Evolutionary conservation across 2,797 vertebrate genomes (phyloP), one percentile per base, ranked within the genome.

Genomic region (Dermochelys coriacea): DNA sequence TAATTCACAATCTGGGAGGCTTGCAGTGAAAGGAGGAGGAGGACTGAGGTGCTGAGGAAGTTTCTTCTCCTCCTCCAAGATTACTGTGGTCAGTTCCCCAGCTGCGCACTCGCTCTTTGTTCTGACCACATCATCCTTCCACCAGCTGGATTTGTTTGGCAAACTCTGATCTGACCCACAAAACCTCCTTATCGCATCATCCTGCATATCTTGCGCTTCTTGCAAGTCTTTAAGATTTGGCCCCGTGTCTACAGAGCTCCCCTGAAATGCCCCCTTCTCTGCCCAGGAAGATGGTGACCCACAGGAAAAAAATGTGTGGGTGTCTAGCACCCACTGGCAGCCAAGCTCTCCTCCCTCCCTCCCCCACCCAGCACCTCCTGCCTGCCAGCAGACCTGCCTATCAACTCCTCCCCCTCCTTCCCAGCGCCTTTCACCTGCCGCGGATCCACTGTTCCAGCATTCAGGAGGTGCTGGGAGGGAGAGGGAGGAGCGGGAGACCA

Each of bases 41-140:
- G 80, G 8, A 54, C 19, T 23, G n/a, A 41, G 93, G 21, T 18
- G 77, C 91, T 96, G 92, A 90, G 95, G 95, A 96, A 83, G 86
- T 90, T 94, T 85, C 52, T 94, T 85, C 52, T 88, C 84, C 86
- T 95, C 77, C 91, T 96, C 84, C 82, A 82, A 85, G 93, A 89
- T 92, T 87, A 80, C 91, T 96, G 94, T 88, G 92, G 93, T 95
- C 95, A 95, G 84, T 93, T 97, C 85, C 23, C 49, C 95, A 96
- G 90, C 82, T 94, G 95, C 64, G 59, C 90, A 91, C 88, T 86
- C 1, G 0, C 85, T 92, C 82, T 88, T 90, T 93, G 85, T 78
- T 92, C 79, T 87, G 92, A 94, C 84, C 87, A 59, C 86, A 55
- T 95, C 54, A 92, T 87, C 50, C 18, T 64, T 82, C 49, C 85